Percentiles rank a stretch among this genome's conserved stretches.
Conservation (phyloP, 2,113 vertebrate genomes). For the Plotosus lineatus region DNA sequence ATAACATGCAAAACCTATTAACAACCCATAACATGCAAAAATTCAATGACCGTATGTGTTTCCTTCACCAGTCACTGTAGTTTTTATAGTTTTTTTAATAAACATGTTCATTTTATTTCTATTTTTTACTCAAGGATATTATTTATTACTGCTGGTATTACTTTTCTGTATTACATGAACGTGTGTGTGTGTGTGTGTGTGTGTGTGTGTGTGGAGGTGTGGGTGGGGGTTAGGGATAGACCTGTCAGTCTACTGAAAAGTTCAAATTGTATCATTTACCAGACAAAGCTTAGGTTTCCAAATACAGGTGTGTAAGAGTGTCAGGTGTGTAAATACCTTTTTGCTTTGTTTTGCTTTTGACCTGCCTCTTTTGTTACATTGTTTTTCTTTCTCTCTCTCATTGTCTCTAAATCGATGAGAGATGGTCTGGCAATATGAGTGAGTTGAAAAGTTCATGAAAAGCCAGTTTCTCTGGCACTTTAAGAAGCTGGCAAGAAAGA, state of each 20-base stretch:
- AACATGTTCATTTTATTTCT: no score
- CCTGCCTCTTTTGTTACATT: conserved; percentile 10
- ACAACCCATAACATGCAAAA: no score
- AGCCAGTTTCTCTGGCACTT: not conserved
- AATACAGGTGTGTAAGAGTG: not conserved
- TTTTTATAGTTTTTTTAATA: no score
- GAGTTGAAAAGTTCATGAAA: not conserved
- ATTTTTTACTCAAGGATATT: no score
- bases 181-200: not conserved
- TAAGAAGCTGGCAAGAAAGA: not conserved
- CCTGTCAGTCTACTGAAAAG: conserved; percentile 23
- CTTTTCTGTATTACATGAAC: no score
- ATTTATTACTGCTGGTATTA: no score
- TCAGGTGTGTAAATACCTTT: conserved; percentile 50
- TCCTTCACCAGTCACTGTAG: no score
- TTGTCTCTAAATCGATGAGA: conserved; percentile 21
- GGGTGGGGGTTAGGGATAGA: conserved; percentile 6
- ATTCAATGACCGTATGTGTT: no score
- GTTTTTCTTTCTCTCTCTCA: not conserved
- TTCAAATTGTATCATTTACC: conserved; percentile 20
- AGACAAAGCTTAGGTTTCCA: conserved; percentile 24
- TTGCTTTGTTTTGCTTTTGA: conserved; percentile 3
- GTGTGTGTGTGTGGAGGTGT: not conserved
- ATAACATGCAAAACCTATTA: no score
- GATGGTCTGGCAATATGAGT: not conserved